Evolutionary conservation across 2,113 vertebrate species (phyloP), one percentile per base, ranked within the genome.

Genomic region (Clarias batrachus): DNA sequence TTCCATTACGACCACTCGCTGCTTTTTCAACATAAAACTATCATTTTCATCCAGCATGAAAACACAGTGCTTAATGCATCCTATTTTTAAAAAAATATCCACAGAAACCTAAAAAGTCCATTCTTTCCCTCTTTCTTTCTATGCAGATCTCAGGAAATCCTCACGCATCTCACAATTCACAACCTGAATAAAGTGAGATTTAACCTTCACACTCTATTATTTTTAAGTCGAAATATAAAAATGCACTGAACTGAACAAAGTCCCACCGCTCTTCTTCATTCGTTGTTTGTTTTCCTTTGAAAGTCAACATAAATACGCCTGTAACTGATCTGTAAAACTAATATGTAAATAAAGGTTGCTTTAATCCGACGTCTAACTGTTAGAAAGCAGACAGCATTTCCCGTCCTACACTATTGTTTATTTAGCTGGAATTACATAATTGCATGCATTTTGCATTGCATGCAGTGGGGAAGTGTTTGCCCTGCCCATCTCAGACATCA

Each of bases 391-490:
- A 9, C 1, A 57, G 48, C 52, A 57, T 78, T 30, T 57, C 6
- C 52, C 57, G 54, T 3, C 52, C 23, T 52, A 41, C 7, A 4
- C 0, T 41, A 48, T 25, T 54, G 48, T 54, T 56, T 2, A 14
- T 78, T 57, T 17, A 78, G 25, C 8, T 57, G 4, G 37, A 80
- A 37, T 60, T 6, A 60, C 78, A 80, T 37, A n/a, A 62, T 79
- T 19, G 16, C 27, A 79, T 19, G 77, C 16, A 30, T 62, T 14
- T 41, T 13, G 27, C 4, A 41, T 3, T 62, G 78, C 11, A 89
- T 86, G 91, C 86, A 87, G 85, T 74, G 88, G 91, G 91, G 92
- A 91, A 90, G 86, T 86, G 92, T 91, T 90, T 92, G 90, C 90
- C 10, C 86, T 89, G 86, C 82, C 68, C 79, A 23, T 88, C 54